These are phyloP conservation scores for Hyppa rectilinea DNA, from an alignment of 2,888 invertebrate species.

Conservation along the genomic window DNA sequence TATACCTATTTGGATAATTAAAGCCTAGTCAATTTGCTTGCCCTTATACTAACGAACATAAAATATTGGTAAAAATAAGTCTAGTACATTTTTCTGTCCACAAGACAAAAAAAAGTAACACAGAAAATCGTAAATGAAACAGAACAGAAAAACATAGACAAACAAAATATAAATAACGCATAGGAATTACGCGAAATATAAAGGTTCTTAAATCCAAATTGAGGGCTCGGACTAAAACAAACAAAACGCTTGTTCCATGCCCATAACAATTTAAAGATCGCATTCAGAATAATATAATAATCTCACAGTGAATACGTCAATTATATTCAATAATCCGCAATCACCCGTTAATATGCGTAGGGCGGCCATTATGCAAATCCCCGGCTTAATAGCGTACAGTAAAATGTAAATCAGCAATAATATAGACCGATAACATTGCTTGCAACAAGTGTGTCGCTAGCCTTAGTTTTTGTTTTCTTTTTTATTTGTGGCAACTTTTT, in stretches of 20 bases:
- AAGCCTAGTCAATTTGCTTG: neutral
- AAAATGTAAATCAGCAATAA: slow-evolving; percentile 77
- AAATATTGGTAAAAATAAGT: neutral
- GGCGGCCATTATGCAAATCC: slow-evolving; percentile 77
- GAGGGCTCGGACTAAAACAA: slow-evolving; percentile 8
- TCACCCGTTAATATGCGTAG: slow-evolving; percentile 69
- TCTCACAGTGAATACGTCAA: slow-evolving; percentile 47
- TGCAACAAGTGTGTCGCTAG: slow-evolving; percentile 70
- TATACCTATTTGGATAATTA: neutral
- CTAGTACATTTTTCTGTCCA: neutral
- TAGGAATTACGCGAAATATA: neutral
- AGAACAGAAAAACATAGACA: too few species aligned
- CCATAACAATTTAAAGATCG: slow-evolving; percentile 30
- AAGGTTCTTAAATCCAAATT: neutral
- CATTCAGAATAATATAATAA: slow-evolving; percentile 37
- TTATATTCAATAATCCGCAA: slow-evolving; percentile 73
- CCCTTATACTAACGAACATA: neutral
- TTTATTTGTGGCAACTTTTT: slow-evolving; percentile 15
- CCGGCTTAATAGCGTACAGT: slow-evolving; percentile 70
- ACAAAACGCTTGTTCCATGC: slow-evolving; percentile 13
- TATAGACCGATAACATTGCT: slow-evolving; percentile 55
- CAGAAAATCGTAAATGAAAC: neutral
- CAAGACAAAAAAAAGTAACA: neutral
- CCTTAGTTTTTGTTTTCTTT: slow-evolving; percentile 52
- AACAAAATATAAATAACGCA: too few species aligned